These are phyloP conservation scores for Protaetia brevitarsis DNA, from an alignment of 1,140 invertebrate genomes.

Conservation along the genomic window DNA sequence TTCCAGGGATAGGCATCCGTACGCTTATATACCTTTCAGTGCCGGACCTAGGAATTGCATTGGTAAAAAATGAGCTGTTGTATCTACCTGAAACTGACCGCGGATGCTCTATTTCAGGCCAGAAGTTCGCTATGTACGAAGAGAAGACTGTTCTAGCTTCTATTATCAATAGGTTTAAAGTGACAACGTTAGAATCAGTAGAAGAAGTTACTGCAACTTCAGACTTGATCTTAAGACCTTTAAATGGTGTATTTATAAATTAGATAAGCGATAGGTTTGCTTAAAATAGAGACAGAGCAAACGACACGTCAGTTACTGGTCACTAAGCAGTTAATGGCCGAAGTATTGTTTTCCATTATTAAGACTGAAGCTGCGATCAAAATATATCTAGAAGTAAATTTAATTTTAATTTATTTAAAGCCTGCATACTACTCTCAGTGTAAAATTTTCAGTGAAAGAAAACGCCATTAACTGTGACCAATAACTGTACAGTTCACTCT, in stretches of 20 bases:
- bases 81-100: neutral
- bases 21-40: conserved; percentile 19
- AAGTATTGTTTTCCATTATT: no score
- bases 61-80: neutral
- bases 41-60: conserved; percentile 22
- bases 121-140: conserved; percentile 52
- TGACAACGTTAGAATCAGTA: conserved; percentile 28
- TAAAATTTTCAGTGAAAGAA: no score
- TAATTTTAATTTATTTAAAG: no score
- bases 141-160: conserved; percentile 49
- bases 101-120: conserved; percentile 37
- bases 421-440: no score
- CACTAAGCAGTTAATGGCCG: no score
- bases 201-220: conserved; percentile 19
- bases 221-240: conserved; percentile 12
- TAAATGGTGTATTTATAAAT: conserved; percentile 21
- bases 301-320: no score
- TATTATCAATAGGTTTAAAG: conserved; percentile 39
- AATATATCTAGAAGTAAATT: no score
- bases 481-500: no score
- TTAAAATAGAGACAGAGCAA: no score
- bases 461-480: no score
- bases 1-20: neutral
- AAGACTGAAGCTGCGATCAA: no score
- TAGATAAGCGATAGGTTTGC: conserved; percentile 1